Base-by-base conservation (phyloP, 2,888 invertebrate species). In the Ommatoiulus sabulosus region DNA sequence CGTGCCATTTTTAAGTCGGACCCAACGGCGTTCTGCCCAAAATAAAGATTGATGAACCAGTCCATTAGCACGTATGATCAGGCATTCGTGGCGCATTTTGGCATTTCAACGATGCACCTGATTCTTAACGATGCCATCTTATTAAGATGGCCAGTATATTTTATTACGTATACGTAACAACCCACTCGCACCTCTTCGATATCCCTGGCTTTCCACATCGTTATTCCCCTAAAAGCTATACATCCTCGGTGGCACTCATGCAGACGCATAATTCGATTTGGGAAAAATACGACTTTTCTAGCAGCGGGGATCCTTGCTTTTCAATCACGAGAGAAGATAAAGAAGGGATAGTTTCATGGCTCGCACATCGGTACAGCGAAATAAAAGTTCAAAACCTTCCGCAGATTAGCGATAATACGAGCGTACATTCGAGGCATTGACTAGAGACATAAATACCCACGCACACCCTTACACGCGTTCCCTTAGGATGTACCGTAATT, bases 371-470 rank as follows among this genome's bases (percentile, higher is more conserved):
- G 35, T 15, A 15, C 35, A 35, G 15, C 15, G 35, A 35, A 80
- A 80, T 80, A 80, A 80, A 80, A 80, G 80, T 80, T 43, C 35
- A 35, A 80, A 35, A 10, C 80, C 80, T 80, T 80, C 12, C 35
- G 10, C 10, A 24, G 80, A 80, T 80, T 80, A 80, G 35, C 80
- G 35, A 80, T 80, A 80, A 80, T 80, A 80, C 35, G 35, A 35
- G 35, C 35, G 35, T 35, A 35, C 80, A 43, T 80, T 35, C 2
- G 35, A 72, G 24, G 24, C 72, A n/a, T 72, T 24, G 72, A 72
- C 72, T 72, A 72, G 7, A 72, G 80, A 35, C 35, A 35, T 35
- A 80, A 80, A 80, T 12, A 80, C 35, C 80, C 57, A 52, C 80
- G 10, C 72, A 72, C 72, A 20, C 72, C 20, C 24, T 72, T 7